Percentiles rank a stretch among this genome's conserved stretches.
Conservation (phyloP, 2,113 vertebrate genomes). For the Corythornis vintsioides region DNA sequence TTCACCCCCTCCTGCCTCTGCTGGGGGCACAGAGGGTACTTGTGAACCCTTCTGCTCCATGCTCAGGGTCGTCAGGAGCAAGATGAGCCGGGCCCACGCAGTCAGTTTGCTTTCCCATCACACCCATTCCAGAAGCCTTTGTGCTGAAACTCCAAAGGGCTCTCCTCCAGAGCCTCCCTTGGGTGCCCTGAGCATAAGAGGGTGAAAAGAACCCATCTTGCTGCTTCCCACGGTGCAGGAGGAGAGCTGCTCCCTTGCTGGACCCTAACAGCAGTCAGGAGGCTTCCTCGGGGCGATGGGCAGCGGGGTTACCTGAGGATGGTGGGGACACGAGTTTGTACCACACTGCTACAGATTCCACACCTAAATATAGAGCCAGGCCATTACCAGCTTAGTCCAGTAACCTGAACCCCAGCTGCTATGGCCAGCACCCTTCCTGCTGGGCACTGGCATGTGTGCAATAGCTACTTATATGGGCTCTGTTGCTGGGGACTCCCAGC, state of each 20-base stretch:
- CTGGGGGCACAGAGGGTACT: accelerated
- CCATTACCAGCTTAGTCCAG: background rate
- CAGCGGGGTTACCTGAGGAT: constrained; percentile 41
- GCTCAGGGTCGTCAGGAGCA: accelerated
- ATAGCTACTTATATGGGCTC: background rate
- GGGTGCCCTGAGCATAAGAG: accelerated
- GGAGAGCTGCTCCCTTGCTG: background rate
- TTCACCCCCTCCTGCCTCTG: accelerated
- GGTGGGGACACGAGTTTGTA: background rate
- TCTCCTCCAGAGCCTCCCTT: background rate
- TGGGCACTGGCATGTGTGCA: background rate
- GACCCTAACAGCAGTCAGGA: background rate
- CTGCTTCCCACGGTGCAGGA: background rate
- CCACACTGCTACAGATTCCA: constrained; percentile 50
- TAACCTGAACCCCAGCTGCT: constrained; percentile 9
- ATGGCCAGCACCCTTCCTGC: background rate
- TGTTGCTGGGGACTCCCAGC: background rate
- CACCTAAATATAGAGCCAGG: constrained; percentile 4
- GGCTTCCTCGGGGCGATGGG: background rate
- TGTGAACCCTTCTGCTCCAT: accelerated
- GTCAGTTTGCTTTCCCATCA: background rate
- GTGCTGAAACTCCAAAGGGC: background rate
- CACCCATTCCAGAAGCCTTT: background rate
- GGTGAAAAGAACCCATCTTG: background rate
- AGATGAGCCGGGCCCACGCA: accelerated